Evolutionary conservation across 2,888 invertebrate species (phyloP).

Genomic region (Altica lythri): DNA sequence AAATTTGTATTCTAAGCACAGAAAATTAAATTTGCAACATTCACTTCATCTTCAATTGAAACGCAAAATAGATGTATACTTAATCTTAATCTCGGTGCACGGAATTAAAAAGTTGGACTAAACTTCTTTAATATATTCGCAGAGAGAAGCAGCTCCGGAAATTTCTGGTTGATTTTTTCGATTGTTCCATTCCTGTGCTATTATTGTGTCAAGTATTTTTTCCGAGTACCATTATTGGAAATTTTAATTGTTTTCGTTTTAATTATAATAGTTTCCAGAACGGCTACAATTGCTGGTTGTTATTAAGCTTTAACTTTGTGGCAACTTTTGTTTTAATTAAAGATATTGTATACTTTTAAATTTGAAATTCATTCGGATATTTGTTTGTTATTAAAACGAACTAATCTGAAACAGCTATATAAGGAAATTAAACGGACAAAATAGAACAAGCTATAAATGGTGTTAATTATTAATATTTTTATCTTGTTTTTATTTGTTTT

Average conservation of each 20-base stretch:
- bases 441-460: too few species aligned
- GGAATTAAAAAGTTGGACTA: conserved; percentile 36
- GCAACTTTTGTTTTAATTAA: conserved; percentile 24
- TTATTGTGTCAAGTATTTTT: conserved; percentile 36
- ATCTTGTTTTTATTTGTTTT: too few species aligned
- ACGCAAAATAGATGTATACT: conserved; percentile 36
- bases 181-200: conserved; percentile 26
- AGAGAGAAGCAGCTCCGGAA: conserved; percentile 22
- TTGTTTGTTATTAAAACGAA: too few species aligned
- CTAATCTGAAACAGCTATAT: too few species aligned
- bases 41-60: conserved; percentile 36
- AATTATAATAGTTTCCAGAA: conserved; percentile 38
- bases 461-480: too few species aligned
- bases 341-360: too few species aligned
- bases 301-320: conserved; percentile 11
- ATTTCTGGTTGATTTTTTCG: conserved; percentile 22
- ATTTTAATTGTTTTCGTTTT: conserved; percentile 41
- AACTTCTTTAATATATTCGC: conserved; percentile 40
- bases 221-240: conserved; percentile 38
- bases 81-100: conserved; percentile 27
- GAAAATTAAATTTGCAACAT: conserved; percentile 26
- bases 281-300: conserved; percentile 29
- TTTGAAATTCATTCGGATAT: too few species aligned
- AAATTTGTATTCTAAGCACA: neutral
- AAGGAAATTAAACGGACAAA: too few species aligned